Evolutionary conservation across 2,888 invertebrate species (phyloP).

Genomic region (Belgica antarctica): DNA sequence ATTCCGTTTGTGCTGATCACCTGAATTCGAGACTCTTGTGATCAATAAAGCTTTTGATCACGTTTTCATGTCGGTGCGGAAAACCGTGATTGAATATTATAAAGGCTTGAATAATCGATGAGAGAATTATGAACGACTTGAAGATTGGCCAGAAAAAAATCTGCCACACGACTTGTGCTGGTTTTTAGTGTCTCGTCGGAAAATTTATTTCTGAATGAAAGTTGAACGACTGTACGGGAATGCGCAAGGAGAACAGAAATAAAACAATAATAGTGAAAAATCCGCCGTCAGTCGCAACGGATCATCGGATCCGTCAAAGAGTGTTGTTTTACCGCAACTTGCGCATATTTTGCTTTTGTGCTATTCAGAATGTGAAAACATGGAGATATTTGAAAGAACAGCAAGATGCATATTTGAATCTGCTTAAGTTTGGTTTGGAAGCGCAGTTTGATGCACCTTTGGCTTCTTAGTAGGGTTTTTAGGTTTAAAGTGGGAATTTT

Average conservation of each 20-base stretch:
- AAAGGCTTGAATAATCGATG: background rate
- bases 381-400: too few species aligned
- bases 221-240: conserved; percentile 21
- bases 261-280: too few species aligned
- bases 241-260: conserved; percentile 2
- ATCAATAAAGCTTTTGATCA: too few species aligned
- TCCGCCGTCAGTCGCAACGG: background rate
- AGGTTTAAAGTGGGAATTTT: too few species aligned
- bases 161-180: conserved; percentile 12
- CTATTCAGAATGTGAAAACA: too few species aligned
- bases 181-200: background rate
- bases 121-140: background rate
- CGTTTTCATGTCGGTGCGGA: background rate
- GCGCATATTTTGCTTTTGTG: too few species aligned
- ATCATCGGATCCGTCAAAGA: conserved; percentile 2
- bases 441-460: too few species aligned
- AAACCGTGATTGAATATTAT: background rate
- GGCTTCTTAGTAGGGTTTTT: too few species aligned
- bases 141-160: background rate
- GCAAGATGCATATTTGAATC: too few species aligned
- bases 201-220: background rate
- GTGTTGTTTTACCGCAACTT: background rate
- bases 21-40: conserved; percentile 9
- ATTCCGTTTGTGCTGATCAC: background rate
- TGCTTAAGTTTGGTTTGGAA: too few species aligned